Evolutionary conservation across 1,140 invertebrate genomes (phyloP).

Genomic region (Drusus annulatus): DNA sequence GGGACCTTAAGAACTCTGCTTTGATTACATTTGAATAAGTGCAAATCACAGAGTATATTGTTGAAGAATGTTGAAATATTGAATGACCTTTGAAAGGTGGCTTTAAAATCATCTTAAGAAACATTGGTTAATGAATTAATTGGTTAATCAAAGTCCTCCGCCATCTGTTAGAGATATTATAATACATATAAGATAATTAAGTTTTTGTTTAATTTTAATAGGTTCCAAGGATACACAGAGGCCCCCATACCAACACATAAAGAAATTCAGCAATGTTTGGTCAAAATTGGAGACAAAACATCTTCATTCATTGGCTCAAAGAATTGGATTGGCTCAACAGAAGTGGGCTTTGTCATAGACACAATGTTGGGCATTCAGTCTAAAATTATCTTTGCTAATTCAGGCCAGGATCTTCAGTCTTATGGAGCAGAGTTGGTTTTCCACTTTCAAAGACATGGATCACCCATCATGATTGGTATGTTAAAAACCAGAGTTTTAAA

Average conservation of each 20-base stretch:
- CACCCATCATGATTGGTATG: conserved; percentile 97
- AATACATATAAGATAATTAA: too few relatives aligned
- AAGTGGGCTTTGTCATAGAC: conserved; percentile 95
- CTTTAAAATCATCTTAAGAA: too few relatives aligned
- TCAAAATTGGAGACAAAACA: conserved; percentile 96
- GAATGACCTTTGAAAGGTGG: too few relatives aligned
- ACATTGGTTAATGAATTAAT: too few relatives aligned
- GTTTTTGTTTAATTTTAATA: conserved; percentile 59
- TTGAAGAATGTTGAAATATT: too few relatives aligned
- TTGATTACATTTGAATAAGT: too few relatives aligned
- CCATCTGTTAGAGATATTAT: too few relatives aligned
- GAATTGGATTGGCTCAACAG: conserved; percentile 98
- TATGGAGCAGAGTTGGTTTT: conserved; percentile 86
- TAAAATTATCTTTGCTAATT: conserved; percentile 88
- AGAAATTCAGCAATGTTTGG: conserved; percentile 94
- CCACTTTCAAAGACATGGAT: conserved; percentile 95
- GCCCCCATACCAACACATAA: conserved; percentile 86
- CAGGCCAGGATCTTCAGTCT: conserved; percentile 86
- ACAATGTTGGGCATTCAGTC: conserved; percentile 84
- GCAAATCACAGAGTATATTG: too few relatives aligned
- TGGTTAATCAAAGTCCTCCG: too few relatives aligned
- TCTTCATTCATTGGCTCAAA: conserved; percentile 89
- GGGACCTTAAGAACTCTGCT: too few relatives aligned
- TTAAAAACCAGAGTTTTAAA: background rate
- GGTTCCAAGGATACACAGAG: conserved; percentile 93